Base-by-base conservation (phyloP, 2,113 vertebrate species). In the Chinchilla lanigera region DNA sequence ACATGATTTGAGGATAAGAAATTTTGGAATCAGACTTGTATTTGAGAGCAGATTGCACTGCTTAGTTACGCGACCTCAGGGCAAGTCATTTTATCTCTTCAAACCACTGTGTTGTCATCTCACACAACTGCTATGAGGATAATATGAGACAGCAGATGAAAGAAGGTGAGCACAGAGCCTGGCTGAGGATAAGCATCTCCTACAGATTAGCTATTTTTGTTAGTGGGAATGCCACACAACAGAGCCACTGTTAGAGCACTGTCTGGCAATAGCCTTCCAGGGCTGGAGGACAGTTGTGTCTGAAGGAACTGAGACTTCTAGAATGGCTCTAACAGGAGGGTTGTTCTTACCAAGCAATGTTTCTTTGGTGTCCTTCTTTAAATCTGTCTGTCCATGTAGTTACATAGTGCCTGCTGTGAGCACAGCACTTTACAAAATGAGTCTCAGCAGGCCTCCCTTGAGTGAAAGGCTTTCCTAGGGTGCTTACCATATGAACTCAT, bases 401-500 rank as follows among this genome's bases (percentile, higher is more conserved):
- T 73, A 80, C 44, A 35, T 12, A 52, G 67, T 26, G 52, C n/a
- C 84, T 50, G 22, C 65, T 10, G 47, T 69, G 80, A 91, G 47
- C 47, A 83, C 44, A 75, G 41, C 60, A 50, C 92, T 75, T 83
- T 7, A 80, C 56, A 84, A 86, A 91, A 82, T 56, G 52, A 85
- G 83, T 83, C 61, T 67, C 80, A 38, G 84, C 86, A 89, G 81
- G 60, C 26, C 10, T 86, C 65, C 81, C n/a, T 33, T 73, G 54
- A 92, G 73, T 61, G 77, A 90, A 85, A 54, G 28, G 5, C 28
- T 94, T 94, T 86, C 78, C 78, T 73, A 52, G 60, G 82, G 65
- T 22, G 30, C 67, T 84, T 95, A 93, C 82, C 92, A 80, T 16
- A 78, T 7, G 24, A 95, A 73, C 52, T 95, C 38, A 91, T 73